Evolutionary conservation across 2,797 vertebrate species (phyloP).

Genomic region (Aplochiton taeniatus): DNA sequence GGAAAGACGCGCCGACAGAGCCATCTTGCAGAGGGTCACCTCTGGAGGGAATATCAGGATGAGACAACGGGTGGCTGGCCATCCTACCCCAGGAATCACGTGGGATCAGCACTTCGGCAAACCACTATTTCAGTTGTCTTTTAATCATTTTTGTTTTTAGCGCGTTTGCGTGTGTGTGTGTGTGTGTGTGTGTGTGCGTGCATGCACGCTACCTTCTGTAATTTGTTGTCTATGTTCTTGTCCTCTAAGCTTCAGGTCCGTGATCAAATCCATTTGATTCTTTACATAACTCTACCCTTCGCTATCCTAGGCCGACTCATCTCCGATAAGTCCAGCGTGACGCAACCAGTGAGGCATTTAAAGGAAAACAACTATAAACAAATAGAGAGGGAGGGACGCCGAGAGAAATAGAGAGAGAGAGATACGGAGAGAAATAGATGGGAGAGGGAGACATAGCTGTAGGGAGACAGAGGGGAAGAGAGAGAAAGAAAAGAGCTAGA

Average conservation of each 20-base stretch:
- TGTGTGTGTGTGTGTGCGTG: background rate
- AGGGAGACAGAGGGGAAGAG: background rate
- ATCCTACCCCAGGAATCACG: no score
- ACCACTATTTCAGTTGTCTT: no score
- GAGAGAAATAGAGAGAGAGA: background rate
- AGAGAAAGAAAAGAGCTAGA: slow-evolving; percentile 9
- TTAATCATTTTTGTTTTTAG: background rate
- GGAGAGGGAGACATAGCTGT: background rate
- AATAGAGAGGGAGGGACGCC: background rate
- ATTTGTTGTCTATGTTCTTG: background rate
- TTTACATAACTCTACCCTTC: background rate
- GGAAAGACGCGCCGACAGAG: no score
- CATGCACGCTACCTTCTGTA: background rate
- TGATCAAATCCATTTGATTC: background rate
- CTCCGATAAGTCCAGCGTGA: background rate
- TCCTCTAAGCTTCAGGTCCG: no score
- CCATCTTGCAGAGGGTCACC: no score
- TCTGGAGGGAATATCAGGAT: no score
- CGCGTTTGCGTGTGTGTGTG: slow-evolving; percentile 3
- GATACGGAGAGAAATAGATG: background rate
- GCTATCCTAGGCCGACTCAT: background rate
- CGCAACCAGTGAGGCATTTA: background rate
- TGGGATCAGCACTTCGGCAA: no score
- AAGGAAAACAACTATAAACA: background rate
- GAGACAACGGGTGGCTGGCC: no score